Conservation (phyloP, 2,888 invertebrate genomes). For the Phragmatobia fuliginosa region DNA sequence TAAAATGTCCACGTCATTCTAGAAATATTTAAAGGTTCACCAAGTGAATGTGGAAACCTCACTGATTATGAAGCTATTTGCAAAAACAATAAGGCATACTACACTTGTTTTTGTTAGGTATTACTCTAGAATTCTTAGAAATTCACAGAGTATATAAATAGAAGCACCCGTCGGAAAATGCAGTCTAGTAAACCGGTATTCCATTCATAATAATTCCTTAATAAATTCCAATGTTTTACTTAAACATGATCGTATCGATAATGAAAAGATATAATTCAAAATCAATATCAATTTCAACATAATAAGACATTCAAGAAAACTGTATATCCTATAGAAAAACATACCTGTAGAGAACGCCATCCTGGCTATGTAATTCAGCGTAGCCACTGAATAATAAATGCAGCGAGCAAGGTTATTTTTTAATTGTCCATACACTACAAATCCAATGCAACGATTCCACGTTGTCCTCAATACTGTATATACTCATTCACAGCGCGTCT, state of each 20-base stretch:
- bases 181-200: slow-evolving; percentile 38
- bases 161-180: slow-evolving; percentile 42
- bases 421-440: slow-evolving; percentile 58
- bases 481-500: slow-evolving; percentile 60
- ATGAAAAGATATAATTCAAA: background rate
- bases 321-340: slow-evolving; percentile 50
- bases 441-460: slow-evolving; percentile 58
- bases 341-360: slow-evolving; percentile 83
- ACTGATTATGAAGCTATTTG: background rate
- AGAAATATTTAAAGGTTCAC: background rate
- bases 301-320: slow-evolving; percentile 9
- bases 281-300: background rate
- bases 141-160: slow-evolving; percentile 33
- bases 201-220: slow-evolving; percentile 32
- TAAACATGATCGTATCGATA: slow-evolving; percentile 7
- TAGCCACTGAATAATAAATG: slow-evolving; percentile 84
- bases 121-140: slow-evolving; percentile 12
- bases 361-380: slow-evolving; percentile 76
- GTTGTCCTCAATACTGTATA: slow-evolving; percentile 51
- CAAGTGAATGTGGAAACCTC: background rate
- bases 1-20: background rate
- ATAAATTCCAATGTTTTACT: slow-evolving; percentile 40
- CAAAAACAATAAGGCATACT: background rate
- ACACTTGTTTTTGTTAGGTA: background rate
- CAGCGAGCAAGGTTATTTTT: slow-evolving; percentile 76